phyloP scores from a whole-genome alignment of 2,797 vertebrate genomes.

The Fringilla coelebs region DNA sequence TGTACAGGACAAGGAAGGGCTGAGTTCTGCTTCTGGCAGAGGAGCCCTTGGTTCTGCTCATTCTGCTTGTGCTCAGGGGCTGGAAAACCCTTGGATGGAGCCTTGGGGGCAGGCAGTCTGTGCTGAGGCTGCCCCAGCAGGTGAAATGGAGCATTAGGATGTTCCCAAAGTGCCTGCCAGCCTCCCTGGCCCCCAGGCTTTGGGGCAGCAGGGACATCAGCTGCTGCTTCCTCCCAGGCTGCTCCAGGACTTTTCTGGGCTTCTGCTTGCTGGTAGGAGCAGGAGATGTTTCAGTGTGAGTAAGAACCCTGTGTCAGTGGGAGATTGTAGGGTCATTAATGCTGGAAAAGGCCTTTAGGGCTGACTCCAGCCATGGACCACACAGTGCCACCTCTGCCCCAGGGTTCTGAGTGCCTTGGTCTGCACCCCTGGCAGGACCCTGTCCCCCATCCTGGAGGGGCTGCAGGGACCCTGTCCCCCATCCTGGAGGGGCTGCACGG shows the following conservation, averaged over 20 bases:
- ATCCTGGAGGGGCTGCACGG: no score
- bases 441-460: no score
- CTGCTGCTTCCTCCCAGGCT: not conserved
- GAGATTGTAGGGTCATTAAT: fast-evolving
- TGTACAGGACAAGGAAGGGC: not conserved
- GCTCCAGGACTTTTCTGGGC: not conserved
- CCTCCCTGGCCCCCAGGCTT: not conserved
- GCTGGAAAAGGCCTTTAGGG: not conserved
- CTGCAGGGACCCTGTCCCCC: no score
- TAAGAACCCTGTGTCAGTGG: fast-evolving
- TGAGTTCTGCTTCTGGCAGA: not conserved
- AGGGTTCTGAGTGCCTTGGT: fast-evolving
- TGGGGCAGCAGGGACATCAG: not conserved
- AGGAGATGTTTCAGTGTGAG: not conserved
- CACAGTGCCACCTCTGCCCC: not conserved
- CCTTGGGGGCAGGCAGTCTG: not conserved
- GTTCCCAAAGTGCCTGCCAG: not conserved
- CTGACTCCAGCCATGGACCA: not conserved
- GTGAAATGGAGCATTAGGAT: not conserved
- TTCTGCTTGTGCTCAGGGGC: not conserved
- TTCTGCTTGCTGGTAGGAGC: not conserved
- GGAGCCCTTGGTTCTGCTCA: not conserved
- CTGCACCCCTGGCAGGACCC: not conserved
- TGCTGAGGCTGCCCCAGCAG: not conserved
- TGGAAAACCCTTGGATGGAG: not conserved